Conservation (phyloP, 2,888 invertebrate genomes). For the Agriotes lineatus region DNA sequence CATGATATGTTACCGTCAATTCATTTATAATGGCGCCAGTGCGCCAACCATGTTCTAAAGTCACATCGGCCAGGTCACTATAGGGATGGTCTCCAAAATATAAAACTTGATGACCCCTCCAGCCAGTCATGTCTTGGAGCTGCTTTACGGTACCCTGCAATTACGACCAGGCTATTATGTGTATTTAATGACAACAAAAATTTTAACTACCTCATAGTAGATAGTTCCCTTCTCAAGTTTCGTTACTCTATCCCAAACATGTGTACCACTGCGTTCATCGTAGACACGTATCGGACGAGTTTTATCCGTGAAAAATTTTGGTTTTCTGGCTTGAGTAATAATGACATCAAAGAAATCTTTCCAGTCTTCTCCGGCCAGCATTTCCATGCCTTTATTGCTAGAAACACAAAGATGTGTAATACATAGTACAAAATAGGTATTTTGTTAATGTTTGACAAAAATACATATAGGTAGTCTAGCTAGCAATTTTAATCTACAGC, state of each 20-base stretch:
- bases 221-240: conserved; percentile 88
- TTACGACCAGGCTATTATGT: neutral
- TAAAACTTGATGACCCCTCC: conserved; percentile 91
- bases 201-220: conserved; percentile 84
- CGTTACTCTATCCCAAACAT: conserved; percentile 93
- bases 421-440: too few species aligned
- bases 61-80: conserved; percentile 96
- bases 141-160: conserved; percentile 90
- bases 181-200: neutral
- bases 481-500: too few species aligned
- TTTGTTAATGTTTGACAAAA: too few species aligned
- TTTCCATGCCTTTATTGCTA: conserved; percentile 91
- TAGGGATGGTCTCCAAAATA: conserved; percentile 99
- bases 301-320: conserved; percentile 94
- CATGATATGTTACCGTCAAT: conserved; percentile 86
- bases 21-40: conserved; percentile 98
- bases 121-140: conserved; percentile 91
- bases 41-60: conserved; percentile 95
- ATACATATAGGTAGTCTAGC: too few species aligned
- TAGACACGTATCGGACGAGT: conserved; percentile 91
- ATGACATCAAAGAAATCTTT: conserved; percentile 92
- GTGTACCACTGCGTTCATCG: conserved; percentile 83
- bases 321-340: conserved; percentile 95
- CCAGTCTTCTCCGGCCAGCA: conserved; percentile 91
- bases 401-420: too few species aligned